Base-by-base conservation (phyloP, 92 coral and sea anemone species). In the Diadumene lineata region DNA sequence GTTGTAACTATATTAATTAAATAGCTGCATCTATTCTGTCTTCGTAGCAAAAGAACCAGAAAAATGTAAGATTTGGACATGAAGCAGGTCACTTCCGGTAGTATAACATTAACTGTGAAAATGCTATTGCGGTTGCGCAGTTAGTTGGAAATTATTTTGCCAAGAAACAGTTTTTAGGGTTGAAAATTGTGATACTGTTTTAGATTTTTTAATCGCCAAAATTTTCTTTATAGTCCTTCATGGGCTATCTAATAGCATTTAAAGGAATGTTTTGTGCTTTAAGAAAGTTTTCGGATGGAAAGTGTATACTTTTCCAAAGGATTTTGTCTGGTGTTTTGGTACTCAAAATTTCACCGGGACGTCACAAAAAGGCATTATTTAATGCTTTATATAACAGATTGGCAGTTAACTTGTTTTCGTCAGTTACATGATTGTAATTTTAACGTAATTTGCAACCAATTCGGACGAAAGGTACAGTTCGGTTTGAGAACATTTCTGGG, bases 41-140 rank as follows among this genome's bases (percentile, higher is more conserved):
- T 53, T 15, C 19, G 6, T 23, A 3, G 58, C 19, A 16, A 53
- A 53, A 3, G 3, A 21, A 53, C 58, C 32, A 23, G 13, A 11
- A 21, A 31, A 64, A 64, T n/a, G 34, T 22, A 44, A 29, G 75
- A 50, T 70, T 70, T 70, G 51, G 44, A 24, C 34, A 15, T 43
- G 13, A 10, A 58, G 38, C 58, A 70, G 31, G 38, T 70, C 38
- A 70, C 75, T 70, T 70, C 75, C 75, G 75, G 58, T 53, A 53
- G 75, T 70, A 44, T 70, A n/a, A 34, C 75, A 58, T 70, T 44
- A 70, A 70, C 51, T 34, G 64, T 15, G 55, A 31, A 15, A 21
- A 29, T 38, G 63, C 29, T 28, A 50, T 0, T 51, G 75, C 58
- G 75, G 29, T 31, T 70, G 75, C 75, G 75, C 75, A 50, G 75